A percentile compares a stretch with the other conserved stretches of the same genome.
These are phyloP conservation scores for Sipunculus nudus DNA, from an alignment of 2,888 invertebrate species.

Conservation along the genomic window DNA sequence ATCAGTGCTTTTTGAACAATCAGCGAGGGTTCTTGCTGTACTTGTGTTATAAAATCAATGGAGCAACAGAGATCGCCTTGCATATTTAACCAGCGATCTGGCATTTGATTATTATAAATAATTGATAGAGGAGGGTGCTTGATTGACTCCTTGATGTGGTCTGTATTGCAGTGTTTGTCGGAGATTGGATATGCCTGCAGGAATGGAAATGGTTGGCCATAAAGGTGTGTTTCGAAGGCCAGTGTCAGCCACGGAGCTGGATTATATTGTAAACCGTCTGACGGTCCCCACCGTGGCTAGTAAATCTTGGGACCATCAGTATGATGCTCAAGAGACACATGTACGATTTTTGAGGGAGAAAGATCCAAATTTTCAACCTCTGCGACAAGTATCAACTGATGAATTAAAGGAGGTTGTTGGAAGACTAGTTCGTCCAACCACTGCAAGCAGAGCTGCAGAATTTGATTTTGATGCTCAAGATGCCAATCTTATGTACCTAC, in stretches of 20 bases:
- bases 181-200: too few relatives aligned
- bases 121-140: too few relatives aligned
- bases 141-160: too few relatives aligned
- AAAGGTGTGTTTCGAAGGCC: too few relatives aligned
- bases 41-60: too few relatives aligned
- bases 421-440: constrained; percentile 49
- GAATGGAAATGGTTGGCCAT: too few relatives aligned
- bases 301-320: constrained; percentile 18
- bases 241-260: constrained; percentile 36
- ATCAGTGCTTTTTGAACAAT: too few relatives aligned
- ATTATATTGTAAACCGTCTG: constrained; percentile 46
- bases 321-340: constrained; percentile 23
- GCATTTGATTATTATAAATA: too few relatives aligned
- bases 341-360: constrained; percentile 5
- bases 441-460: constrained; percentile 36
- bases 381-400: constrained; percentile 38
- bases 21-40: too few relatives aligned
- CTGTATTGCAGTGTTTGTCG: too few relatives aligned
- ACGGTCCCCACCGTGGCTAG: constrained; percentile 51
- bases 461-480: constrained; percentile 28
- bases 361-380: constrained; percentile 18
- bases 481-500: constrained; percentile 18
- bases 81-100: too few relatives aligned
- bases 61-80: too few relatives aligned
- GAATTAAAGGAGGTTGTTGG: constrained; percentile 49